These are phyloP conservation scores for Melipona bicolor DNA, from an alignment of 2,888 invertebrate species.

Conservation along the genomic window DNA sequence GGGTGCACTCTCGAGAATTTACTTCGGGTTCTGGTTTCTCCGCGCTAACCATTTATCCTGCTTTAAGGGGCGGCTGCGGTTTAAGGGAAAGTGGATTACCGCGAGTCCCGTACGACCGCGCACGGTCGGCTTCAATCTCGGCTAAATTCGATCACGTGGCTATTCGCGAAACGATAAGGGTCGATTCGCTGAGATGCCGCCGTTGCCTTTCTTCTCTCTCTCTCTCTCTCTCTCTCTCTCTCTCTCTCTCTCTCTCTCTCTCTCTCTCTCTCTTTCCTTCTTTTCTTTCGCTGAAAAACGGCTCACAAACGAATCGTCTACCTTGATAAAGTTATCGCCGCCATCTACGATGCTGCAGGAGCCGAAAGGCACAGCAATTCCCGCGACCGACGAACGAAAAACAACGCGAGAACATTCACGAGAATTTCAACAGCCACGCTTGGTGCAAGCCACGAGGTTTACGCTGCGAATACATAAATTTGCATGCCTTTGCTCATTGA, in stretches of 20 bases:
- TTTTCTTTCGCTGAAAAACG: conserved; percentile 26
- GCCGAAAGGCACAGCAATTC: not conserved
- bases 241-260: not conserved
- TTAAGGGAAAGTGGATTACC: conserved; percentile 78
- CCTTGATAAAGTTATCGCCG: conserved; percentile 37
- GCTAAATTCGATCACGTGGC: conserved; percentile 72
- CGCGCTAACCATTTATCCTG: conserved; percentile 73
- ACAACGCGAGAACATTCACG: not conserved
- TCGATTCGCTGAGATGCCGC: conserved; percentile 52
- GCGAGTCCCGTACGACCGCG: conserved; percentile 70
- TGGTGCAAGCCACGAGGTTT: not conserved
- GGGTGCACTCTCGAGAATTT: conserved; percentile 70
- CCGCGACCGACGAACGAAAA: not conserved
- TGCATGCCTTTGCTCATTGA: conserved; percentile 19
- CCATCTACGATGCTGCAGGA: conserved; percentile 17
- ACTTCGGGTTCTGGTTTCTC: conserved; percentile 71
- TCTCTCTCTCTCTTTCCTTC: not conserved
- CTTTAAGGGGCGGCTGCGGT: conserved; percentile 69
- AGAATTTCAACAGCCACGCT: conserved; percentile 15
- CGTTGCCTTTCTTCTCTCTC: conserved; percentile 33
- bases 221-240: not conserved
- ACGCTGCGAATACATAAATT: conserved; percentile 40
- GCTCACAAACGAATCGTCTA: conserved; percentile 38
- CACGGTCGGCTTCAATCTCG: conserved; percentile 68
- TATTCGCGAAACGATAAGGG: conserved; percentile 69